phyloP scores from a whole-genome alignment of 2,888 invertebrate genomes.

The Camptogramma bilineatum region DNA sequence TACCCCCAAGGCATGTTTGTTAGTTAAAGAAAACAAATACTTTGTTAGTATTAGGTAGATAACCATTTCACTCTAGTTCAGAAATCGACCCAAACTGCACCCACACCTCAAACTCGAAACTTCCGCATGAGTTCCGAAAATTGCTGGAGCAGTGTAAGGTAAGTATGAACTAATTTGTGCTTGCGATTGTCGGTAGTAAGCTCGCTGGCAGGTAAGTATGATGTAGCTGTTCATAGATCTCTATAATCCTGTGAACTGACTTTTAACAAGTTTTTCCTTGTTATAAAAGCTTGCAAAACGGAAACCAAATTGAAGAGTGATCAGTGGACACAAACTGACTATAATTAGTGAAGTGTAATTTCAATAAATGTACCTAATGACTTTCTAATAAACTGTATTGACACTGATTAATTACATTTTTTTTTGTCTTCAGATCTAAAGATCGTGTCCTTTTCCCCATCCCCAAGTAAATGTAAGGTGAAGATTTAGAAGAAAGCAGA shows the following conservation, averaged over 20 bases:
- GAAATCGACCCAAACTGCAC: slow-evolving; percentile 15
- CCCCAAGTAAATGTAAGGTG: slow-evolving; percentile 44
- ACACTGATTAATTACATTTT: slow-evolving; percentile 50
- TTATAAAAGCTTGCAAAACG: slow-evolving; percentile 81
- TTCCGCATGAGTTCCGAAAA: slow-evolving; percentile 38
- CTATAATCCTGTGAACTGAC: slow-evolving; percentile 34
- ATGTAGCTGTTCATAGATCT: slow-evolving; percentile 34
- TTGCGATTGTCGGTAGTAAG: slow-evolving; percentile 19
- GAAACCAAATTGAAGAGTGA: slow-evolving; percentile 74
- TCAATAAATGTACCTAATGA: slow-evolving; percentile 57
- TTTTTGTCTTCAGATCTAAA: slow-evolving; percentile 77
- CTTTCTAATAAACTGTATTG: slow-evolving; percentile 70
- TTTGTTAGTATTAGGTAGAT: not conserved
- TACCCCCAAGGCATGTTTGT: not conserved
- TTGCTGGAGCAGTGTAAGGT: slow-evolving; percentile 43
- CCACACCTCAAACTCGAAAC: slow-evolving; percentile 27
- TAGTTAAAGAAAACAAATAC: not conserved
- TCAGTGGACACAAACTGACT: slow-evolving; percentile 63
- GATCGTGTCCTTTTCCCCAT: slow-evolving; percentile 69
- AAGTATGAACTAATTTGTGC: slow-evolving; percentile 45
- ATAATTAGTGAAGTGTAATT: slow-evolving; percentile 65
- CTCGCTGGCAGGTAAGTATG: slow-evolving; percentile 56
- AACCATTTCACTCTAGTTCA: slow-evolving; percentile 27
- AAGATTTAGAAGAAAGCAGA: not conserved
- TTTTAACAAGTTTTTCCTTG: slow-evolving; percentile 68